Evolutionary conservation across 2,797 vertebrate species (phyloP).

Genomic region (Oryzias dopingdopingensis): DNA sequence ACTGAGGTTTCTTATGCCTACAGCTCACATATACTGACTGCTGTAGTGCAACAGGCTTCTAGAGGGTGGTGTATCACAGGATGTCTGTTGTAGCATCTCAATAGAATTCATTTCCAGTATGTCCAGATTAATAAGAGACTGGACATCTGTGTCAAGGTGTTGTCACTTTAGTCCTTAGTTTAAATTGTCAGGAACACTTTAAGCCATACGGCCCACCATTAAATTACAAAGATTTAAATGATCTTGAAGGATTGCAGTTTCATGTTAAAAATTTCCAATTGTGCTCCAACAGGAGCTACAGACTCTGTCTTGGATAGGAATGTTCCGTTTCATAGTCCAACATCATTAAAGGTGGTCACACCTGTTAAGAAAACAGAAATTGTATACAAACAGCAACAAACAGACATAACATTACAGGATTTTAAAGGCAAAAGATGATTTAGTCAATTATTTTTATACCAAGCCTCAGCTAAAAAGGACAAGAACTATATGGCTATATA

Average conservation of each 20-base stretch:
- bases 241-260: neutral
- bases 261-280: conserved; percentile 4
- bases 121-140: too few relatives aligned
- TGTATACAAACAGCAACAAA: conserved; percentile 76
- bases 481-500: too few relatives aligned
- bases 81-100: too few relatives aligned
- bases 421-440: conserved; percentile 16
- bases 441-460: too few relatives aligned
- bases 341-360: conserved; percentile 73
- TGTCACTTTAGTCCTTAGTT: neutral
- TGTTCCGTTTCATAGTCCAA: conserved; percentile 67
- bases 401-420: conserved; percentile 67
- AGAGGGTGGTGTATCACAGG: too few relatives aligned
- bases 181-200: neutral
- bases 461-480: too few relatives aligned
- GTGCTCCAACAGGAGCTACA: conserved; percentile 25
- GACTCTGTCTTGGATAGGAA: conserved; percentile 62
- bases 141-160: too few relatives aligned
- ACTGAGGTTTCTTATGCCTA: too few relatives aligned
- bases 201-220: neutral
- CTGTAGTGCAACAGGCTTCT: too few relatives aligned
- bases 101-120: too few relatives aligned
- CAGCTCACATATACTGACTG: too few relatives aligned
- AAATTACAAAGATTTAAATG: too few relatives aligned
- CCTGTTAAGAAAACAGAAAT: conserved; percentile 81